Evolutionary conservation across 2,888 invertebrate species (phyloP).

Genomic region (Lepidocyrtoides sp.): DNA sequence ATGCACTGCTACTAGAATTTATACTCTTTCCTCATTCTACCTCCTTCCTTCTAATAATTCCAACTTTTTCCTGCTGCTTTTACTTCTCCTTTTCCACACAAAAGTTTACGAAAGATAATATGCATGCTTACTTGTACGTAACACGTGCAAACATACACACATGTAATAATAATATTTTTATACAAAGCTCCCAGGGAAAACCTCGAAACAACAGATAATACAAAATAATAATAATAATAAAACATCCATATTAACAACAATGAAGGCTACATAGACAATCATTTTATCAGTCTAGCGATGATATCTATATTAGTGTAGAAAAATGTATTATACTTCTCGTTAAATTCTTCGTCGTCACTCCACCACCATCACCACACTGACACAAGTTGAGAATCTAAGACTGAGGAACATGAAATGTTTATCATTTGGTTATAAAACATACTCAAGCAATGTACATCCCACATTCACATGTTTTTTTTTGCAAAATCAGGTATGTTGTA

Average conservation of each 20-base stretch:
- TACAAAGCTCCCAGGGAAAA: constrained; percentile 18
- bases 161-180: background rate
- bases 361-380: no score
- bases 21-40: background rate
- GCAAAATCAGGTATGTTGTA: no score
- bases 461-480: no score
- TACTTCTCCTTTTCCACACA: background rate
- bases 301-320: no score
- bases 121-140: no score
- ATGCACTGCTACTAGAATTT: background rate
- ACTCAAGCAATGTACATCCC: no score
- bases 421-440: background rate
- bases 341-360: background rate
- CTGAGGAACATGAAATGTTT: background rate
- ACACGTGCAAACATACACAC: no score
- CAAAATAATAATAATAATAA: background rate
- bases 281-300: no score
- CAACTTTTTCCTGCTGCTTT: background rate
- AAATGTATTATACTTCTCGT: background rate
- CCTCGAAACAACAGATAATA: constrained; percentile 1
- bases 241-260: no score
- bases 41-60: constrained; percentile 28
- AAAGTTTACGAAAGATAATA: background rate
- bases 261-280: no score
- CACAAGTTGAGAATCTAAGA: background rate